Evolutionary conservation across 1,140 invertebrate genomes (phyloP).

Genomic region (Maniola jurtina): DNA sequence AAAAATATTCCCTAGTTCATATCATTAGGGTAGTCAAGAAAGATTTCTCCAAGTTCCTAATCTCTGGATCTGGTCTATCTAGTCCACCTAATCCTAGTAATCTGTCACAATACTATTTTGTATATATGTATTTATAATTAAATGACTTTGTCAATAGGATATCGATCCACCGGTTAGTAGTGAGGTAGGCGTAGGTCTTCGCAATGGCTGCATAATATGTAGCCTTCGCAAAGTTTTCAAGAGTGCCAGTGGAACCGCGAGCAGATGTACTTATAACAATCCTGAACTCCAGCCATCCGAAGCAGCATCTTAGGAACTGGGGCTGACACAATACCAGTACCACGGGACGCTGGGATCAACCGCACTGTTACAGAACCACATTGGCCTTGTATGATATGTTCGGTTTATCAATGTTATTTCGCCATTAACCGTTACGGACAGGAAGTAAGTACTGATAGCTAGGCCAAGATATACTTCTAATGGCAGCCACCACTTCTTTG

Average conservation of each 20-base stretch:
- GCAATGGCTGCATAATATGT: conserved; percentile 99
- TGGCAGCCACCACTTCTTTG: conserved; percentile 99
- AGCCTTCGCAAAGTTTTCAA: conserved; percentile 99
- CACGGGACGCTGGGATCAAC: conserved; percentile 98
- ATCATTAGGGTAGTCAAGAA: no score
- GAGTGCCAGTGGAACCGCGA: conserved; percentile 96
- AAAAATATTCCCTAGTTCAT: no score
- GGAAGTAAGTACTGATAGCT: conserved; percentile 99
- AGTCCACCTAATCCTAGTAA: no score
- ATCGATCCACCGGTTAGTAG: conserved; percentile 98
- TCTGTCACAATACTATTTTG: no score
- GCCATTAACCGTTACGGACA: conserved; percentile 99
- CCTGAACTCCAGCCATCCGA: conserved; percentile 99
- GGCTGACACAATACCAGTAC: conserved; percentile 99
- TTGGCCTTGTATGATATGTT: conserved; percentile 99
- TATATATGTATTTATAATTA: no score
- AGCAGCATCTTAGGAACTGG: conserved; percentile 99
- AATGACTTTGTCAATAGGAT: conserved; percentile 91
- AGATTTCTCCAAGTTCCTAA: no score
- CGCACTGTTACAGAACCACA: conserved; percentile 98
- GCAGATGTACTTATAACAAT: conserved; percentile 99
- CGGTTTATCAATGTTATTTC: conserved; percentile 99
- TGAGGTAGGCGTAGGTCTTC: conserved; percentile 98
- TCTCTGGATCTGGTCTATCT: no score
- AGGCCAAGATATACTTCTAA: conserved; percentile 98